These are phyloP conservation scores for Elachura formosa DNA, from an alignment of 2,113 vertebrate genomes.

Conservation along the genomic window DNA sequence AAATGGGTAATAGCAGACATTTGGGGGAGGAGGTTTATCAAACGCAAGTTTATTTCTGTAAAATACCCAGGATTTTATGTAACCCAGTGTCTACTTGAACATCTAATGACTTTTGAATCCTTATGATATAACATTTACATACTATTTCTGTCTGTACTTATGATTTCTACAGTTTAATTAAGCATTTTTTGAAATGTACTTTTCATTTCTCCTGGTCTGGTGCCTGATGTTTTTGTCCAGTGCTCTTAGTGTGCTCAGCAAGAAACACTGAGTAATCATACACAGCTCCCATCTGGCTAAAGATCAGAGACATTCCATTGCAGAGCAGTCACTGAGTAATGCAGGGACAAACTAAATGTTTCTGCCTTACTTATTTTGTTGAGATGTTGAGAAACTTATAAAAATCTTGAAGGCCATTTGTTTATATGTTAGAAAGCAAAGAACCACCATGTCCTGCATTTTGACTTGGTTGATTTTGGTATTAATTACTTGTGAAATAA, in stretches of 20 bases:
- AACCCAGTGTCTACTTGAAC: neutral
- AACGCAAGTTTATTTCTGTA: neutral
- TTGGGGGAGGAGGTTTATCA: neutral
- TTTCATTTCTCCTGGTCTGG: neutral
- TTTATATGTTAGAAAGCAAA: neutral
- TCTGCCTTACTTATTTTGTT: neutral
- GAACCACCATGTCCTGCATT: neutral
- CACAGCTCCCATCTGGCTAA: neutral
- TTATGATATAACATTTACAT: neutral
- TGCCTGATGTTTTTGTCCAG: neutral
- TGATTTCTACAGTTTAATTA: neutral
- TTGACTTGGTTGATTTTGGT: neutral
- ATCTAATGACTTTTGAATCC: neutral
- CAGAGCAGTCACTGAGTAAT: fast-evolving
- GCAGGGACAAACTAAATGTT: neutral
- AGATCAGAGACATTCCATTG: neutral
- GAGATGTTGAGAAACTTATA: neutral
- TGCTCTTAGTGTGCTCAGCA: neutral
- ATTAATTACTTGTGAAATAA: neutral
- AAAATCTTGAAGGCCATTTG: neutral
- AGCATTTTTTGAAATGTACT: neutral
- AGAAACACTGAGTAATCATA: neutral
- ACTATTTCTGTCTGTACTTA: neutral
- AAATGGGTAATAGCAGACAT: neutral
- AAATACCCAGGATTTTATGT: neutral